These are phyloP conservation scores for Myoxocephalus aenaeus DNA, from an alignment of 2,797 vertebrate species.

Conservation along the genomic window DNA sequence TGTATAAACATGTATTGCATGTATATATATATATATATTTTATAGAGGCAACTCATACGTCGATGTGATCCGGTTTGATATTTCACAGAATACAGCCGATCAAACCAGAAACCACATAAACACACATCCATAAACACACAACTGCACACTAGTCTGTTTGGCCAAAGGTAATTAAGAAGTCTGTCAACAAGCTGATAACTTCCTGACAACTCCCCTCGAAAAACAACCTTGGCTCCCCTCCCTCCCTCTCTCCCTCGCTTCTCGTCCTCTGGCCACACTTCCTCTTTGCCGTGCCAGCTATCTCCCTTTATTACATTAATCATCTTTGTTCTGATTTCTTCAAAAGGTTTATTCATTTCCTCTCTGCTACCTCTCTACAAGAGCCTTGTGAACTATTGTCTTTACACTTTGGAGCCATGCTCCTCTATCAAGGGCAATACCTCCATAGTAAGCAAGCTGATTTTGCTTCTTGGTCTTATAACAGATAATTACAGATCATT, in stretches of 20 bases:
- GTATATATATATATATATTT: no score
- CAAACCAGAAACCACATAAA: constrained; percentile 6
- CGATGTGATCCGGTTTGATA: not conserved
- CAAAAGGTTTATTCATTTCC: constrained; percentile 27
- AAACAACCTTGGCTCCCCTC: constrained; percentile 40
- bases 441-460: constrained; percentile 9
- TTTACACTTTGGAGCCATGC: not conserved
- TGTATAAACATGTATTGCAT: not conserved
- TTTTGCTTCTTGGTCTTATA: constrained; percentile 16
- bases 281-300: constrained; percentile 15
- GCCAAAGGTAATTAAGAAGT: constrained; percentile 76
- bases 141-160: constrained; percentile 39
- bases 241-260: constrained; percentile 11
- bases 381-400: not conserved
- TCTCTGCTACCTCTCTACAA: constrained; percentile 6
- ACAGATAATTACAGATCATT: constrained; percentile 36
- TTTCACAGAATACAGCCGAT: not conserved
- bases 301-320: constrained; percentile 16
- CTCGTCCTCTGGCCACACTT: constrained; percentile 1
- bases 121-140: constrained; percentile 20
- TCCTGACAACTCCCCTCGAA: constrained; percentile 79
- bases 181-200: constrained; percentile 74
- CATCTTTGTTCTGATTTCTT: constrained; percentile 30
- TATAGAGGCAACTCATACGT: not conserved
- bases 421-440: constrained; percentile 24